Percentiles rank a stretch among this genome's conserved stretches.
Evolutionary conservation across 64 coral and sea anemone species (phyloP).

Genomic region (Trachythela sp.): DNA sequence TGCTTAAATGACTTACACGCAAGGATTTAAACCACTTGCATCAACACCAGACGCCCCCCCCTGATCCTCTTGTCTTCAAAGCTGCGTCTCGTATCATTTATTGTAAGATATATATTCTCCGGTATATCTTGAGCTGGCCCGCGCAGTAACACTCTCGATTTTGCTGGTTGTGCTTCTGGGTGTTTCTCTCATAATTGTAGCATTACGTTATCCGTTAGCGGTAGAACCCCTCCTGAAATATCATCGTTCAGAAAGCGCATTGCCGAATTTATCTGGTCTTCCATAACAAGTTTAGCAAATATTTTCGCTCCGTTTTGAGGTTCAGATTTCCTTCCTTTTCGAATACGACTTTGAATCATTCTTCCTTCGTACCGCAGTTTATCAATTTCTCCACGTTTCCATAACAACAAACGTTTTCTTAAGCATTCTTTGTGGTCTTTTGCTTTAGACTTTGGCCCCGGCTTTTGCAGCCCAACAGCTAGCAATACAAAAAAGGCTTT

Average conservation of each 20-base stretch:
- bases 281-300: conserved; percentile 27
- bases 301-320: too few species aligned
- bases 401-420: not conserved
- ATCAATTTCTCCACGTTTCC: conserved; percentile 15
- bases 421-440: conserved; percentile 24
- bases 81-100: conserved; percentile 37
- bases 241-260: conserved; percentile 9
- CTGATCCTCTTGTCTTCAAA: conserved; percentile 22
- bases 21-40: conserved; percentile 49
- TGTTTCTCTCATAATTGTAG: conserved; percentile 23
- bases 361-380: not conserved
- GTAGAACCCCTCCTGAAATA: conserved; percentile 29
- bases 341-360: not conserved
- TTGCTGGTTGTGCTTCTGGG: conserved; percentile 35
- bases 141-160: not conserved
- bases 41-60: conserved; percentile 36
- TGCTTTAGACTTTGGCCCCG: conserved; percentile 4
- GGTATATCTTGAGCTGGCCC: conserved; percentile 12
- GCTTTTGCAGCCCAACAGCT: conserved; percentile 47
- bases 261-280: not conserved
- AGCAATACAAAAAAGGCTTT: conserved; percentile 33
- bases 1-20: conserved; percentile 52
- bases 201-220: conserved; percentile 21
- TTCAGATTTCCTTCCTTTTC: conserved; percentile 3
- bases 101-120: conserved; percentile 14